Conservation (phyloP, 2,113 vertebrate genomes). For the Lonchura striata region DNA sequence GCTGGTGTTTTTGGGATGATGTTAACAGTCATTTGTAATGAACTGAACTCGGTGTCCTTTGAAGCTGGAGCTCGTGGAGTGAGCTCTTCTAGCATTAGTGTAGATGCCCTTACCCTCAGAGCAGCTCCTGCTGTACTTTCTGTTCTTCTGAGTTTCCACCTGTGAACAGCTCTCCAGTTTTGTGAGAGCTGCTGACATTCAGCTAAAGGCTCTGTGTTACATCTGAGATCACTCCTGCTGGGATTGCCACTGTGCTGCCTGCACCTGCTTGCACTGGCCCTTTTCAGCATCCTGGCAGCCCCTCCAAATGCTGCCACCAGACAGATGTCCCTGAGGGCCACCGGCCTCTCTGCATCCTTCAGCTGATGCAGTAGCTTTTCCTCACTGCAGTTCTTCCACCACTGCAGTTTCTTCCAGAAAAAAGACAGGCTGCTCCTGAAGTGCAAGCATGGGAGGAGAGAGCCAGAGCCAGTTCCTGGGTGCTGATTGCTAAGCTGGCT, state of each 20-base stretch:
- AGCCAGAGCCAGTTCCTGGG: neutral
- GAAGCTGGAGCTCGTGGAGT: neutral
- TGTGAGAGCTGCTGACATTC: neutral
- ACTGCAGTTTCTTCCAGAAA: neutral
- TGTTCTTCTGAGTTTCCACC: neutral
- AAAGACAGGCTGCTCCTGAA: neutral
- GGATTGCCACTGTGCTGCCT: neutral
- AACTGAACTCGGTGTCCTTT: neutral
- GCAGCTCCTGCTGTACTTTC: neutral
- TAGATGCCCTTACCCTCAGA: neutral
- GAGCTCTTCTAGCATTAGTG: neutral
- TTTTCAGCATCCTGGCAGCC: neutral
- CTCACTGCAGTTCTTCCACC: neutral
- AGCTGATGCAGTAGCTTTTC: neutral
- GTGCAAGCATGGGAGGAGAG: accelerated
- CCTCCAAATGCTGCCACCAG: accelerated
- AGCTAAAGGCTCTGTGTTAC: neutral
- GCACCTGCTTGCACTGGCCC: neutral
- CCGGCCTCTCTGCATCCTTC: neutral
- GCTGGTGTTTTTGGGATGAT: neutral
- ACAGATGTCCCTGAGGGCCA: neutral
- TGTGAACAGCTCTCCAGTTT: neutral
- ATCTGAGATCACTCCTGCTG: neutral
- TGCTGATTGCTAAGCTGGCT: neutral
- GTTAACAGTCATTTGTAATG: neutral